Evolutionary conservation across 2,888 invertebrate genomes (phyloP).

Genomic region (Latrodectus elegans): DNA sequence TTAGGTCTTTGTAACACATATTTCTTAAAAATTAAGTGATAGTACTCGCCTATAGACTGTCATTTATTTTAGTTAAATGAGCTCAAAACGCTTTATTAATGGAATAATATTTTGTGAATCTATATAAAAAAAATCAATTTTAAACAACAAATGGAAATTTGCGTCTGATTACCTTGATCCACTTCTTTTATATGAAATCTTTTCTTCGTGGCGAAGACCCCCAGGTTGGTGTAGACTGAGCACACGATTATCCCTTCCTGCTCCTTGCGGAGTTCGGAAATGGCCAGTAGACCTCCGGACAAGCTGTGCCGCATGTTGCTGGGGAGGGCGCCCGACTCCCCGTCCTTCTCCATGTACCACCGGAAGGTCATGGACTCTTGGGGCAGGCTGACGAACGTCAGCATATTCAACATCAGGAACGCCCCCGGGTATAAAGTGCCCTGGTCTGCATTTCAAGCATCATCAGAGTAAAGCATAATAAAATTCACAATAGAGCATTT

Average conservation of each 20-base stretch:
- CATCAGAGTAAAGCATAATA: too few relatives aligned
- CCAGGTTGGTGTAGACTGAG: slow-evolving; percentile 27
- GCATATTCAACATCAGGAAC: slow-evolving; percentile 18
- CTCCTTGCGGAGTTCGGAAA: slow-evolving; percentile 34
- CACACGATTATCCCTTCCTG: slow-evolving; percentile 40
- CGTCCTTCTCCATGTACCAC: slow-evolving; percentile 25
- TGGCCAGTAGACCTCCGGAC: slow-evolving; percentile 2
- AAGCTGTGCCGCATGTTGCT: slow-evolving; percentile 54
- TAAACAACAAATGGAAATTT: background rate
- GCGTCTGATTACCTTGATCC: slow-evolving; percentile 3
- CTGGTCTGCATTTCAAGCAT: slow-evolving; percentile 11
- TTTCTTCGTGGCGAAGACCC: slow-evolving; percentile 17
- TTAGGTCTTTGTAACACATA: too few relatives aligned
- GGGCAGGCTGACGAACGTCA: slow-evolving; percentile 26
- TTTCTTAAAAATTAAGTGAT: too few relatives aligned
- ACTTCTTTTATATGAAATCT: slow-evolving; percentile 36
- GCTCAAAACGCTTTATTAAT: too few relatives aligned
- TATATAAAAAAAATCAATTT: too few relatives aligned
- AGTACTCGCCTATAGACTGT: too few relatives aligned
- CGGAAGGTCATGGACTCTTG: slow-evolving; percentile 9
- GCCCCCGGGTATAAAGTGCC: slow-evolving; percentile 53
- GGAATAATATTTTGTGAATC: too few relatives aligned
- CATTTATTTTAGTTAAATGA: too few relatives aligned
- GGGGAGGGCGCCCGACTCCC: slow-evolving; percentile 1
- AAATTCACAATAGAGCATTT: too few relatives aligned